Percentiles rank a stretch among this genome's conserved stretches.
Conservation (phyloP, 2,888 invertebrate species). For the Liopterus haemorrhoidalis region DNA sequence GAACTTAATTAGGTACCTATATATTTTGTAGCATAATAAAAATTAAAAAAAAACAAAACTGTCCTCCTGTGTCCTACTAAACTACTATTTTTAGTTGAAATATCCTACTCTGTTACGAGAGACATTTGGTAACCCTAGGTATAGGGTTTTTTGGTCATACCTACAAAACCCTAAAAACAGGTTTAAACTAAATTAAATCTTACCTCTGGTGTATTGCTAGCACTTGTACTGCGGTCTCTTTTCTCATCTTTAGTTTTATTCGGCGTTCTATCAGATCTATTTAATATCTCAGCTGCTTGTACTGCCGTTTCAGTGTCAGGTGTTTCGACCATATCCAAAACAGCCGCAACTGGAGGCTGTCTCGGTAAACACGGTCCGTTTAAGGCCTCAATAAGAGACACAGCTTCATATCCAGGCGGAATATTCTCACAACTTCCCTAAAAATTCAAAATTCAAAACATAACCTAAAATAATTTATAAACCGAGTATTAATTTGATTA, state of each 20-base stretch:
- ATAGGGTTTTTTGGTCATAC: no score
- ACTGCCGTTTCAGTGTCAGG: constrained; percentile 60
- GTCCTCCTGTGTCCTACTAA: no score
- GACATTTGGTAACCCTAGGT: no score
- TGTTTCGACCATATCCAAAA: constrained; percentile 49
- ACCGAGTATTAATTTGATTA: no score
- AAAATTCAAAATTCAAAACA: no score
- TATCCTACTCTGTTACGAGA: no score
- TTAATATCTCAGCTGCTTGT: constrained; percentile 64
- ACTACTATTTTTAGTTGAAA: no score
- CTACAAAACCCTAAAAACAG: no score
- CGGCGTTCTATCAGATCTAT: constrained; percentile 54
- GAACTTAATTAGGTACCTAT: no score
- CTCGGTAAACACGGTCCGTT: constrained; percentile 77
- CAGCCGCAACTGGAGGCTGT: constrained; percentile 42
- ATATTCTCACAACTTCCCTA: constrained; percentile 75
- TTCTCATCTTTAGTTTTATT: constrained; percentile 44
- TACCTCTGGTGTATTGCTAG: constrained; percentile 52
- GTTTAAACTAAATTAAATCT: constrained; percentile 1
- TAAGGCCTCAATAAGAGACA: constrained; percentile 89
- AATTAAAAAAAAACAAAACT: no score
- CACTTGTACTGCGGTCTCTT: constrained; percentile 42
- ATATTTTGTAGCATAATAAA: no score
- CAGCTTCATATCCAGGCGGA: constrained; percentile 88
- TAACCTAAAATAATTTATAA: no score